phyloP scores from a whole-genome alignment of 2,888 invertebrate species.

The Ditula angustiorana region DNA sequence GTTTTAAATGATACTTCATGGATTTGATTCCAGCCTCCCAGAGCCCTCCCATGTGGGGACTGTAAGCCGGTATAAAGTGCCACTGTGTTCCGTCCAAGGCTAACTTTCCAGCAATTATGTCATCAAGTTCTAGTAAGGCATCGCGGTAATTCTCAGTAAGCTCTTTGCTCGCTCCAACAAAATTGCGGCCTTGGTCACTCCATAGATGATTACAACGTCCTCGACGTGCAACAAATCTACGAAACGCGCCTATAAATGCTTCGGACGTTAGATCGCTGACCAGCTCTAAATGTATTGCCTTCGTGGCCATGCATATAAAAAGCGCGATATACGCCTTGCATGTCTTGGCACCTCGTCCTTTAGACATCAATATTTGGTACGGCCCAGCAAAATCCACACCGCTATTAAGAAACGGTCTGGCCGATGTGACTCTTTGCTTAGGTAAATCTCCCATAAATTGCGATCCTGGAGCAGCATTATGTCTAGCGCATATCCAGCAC shows the following conservation, averaged over 20 bases:
- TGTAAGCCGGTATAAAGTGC: no score
- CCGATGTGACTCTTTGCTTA: constrained; percentile 23
- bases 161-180: constrained; percentile 40
- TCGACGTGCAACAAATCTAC: constrained; percentile 41
- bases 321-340: constrained; percentile 30
- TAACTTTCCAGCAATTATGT: no score
- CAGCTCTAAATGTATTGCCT: constrained; percentile 41
- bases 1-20: no score
- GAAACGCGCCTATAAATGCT: constrained; percentile 41
- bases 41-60: no score
- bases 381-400: constrained; percentile 43
- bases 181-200: constrained; percentile 44
- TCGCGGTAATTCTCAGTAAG: no score
- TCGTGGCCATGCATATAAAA: constrained; percentile 41
- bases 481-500: constrained; percentile 4
- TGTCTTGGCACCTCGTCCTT: constrained; percentile 27
- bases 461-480: neutral
- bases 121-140: no score
- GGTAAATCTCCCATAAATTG: constrained; percentile 16
- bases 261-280: constrained; percentile 40
- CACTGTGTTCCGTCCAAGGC: no score
- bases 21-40: no score
- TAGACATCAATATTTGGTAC: constrained; percentile 11
- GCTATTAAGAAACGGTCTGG: constrained; percentile 35
- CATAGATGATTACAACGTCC: constrained; percentile 40